A percentile compares a stretch with the other conserved stretches of the same genome.
Evolutionary conservation across 1,140 invertebrate species (phyloP).

Genomic region (Neodiprion fabricii): DNA sequence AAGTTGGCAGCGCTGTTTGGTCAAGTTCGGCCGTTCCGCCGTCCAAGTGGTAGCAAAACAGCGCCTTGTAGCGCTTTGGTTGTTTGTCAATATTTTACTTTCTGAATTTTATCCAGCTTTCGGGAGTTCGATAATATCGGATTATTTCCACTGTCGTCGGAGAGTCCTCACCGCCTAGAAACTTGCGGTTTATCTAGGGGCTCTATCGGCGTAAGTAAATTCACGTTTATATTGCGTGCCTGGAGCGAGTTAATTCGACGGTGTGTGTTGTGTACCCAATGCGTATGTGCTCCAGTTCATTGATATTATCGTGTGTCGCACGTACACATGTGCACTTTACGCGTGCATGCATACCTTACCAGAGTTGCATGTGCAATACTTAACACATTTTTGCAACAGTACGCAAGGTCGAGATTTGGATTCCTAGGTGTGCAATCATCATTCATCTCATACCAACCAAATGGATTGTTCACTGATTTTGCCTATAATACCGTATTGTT

Average conservation of each 20-base stretch:
- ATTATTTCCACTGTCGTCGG: too few relatives aligned
- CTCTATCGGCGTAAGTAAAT: neutral
- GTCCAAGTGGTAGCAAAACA: conserved; percentile 32
- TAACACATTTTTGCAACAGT: too few relatives aligned
- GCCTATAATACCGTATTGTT: too few relatives aligned
- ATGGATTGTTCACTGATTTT: too few relatives aligned
- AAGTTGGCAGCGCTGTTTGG: neutral
- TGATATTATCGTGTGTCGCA: neutral
- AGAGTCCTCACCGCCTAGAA: too few relatives aligned
- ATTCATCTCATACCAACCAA: too few relatives aligned
- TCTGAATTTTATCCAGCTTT: neutral
- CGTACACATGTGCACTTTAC: neutral
- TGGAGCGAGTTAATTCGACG: neutral
- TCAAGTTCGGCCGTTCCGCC: conserved; percentile 24
- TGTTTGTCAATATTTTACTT: conserved; percentile 42
- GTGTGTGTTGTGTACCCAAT: neutral
- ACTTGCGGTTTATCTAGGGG: neutral
- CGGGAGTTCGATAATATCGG: too few relatives aligned
- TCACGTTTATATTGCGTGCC: neutral
- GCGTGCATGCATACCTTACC: neutral
- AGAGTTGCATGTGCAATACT: too few relatives aligned
- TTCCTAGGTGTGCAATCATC: too few relatives aligned
- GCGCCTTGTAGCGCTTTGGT: conserved; percentile 29
- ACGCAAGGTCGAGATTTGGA: too few relatives aligned
- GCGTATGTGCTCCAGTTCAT: neutral